Evolutionary conservation across 1,140 invertebrate genomes (phyloP), one percentile per base, ranked within the genome.

Genomic region (Caerostris extrusa): DNA sequence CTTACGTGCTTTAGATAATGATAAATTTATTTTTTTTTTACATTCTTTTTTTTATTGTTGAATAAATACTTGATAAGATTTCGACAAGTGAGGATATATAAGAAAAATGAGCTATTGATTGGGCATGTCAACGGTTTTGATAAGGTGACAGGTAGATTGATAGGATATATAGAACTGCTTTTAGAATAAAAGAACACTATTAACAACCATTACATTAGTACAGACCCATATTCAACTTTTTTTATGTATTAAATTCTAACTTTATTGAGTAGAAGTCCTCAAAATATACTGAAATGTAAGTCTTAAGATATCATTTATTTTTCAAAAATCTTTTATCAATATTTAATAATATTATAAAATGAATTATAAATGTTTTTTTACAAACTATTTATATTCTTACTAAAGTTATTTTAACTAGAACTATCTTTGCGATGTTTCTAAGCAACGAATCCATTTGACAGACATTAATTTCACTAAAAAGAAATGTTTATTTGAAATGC

Each of bases 101-200:
- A 77, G 71, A 77, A 77, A 77, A 77, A 77, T 77, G 71, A 77
- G 71, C 5, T 77, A 77, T 77, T 77, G 71, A 77, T 77, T 77
- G 71, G 53, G 53, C 50, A 77, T 77, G 71, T 77, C 71, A 77
- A 77, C 71, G 14, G 34, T 12, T 12, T 71, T 50, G 71, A 77
- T 77, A 77, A 53, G 71, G 50, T 14, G 71, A 50, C 71, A 53
- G 34, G 12, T 50, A 53, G 71, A 77, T 77, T 77, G 71, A 77
- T 77, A 14, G 34, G 7, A 77, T 10, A 12, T 34, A 19, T 50
- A 53, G 53, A 5, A 77, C 71, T 12, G 14, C 5, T 67, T 67
- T 7, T 67, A 17, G 61, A 67, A 67, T 67, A 17, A 12, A n/a
- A n/a, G n/a, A n/a, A n/a, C n/a, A n/a, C n/a, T n/a, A n/a, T n/a